Evolutionary conservation across 2,113 vertebrate species (phyloP).

Genomic region (Periophthalmodon schlosseri): DNA sequence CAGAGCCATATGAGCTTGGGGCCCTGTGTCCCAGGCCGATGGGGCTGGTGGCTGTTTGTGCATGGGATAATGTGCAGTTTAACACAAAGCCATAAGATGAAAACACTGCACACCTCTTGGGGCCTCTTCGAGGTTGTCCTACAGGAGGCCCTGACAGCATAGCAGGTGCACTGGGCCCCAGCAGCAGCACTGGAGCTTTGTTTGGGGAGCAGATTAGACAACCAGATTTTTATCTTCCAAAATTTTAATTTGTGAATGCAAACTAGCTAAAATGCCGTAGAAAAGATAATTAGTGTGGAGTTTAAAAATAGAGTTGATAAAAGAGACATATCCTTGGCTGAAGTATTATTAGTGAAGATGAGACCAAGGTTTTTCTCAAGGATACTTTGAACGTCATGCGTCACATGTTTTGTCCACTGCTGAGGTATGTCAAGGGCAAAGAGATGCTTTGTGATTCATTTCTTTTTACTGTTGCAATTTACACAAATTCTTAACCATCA

Average conservation of each 20-base stretch:
- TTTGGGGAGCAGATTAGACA: constrained; percentile 29
- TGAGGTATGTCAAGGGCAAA: constrained; percentile 51
- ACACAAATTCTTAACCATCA: constrained; percentile 25
- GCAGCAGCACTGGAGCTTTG: constrained; percentile 45
- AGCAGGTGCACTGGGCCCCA: constrained; percentile 63
- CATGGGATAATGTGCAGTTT: constrained; percentile 12
- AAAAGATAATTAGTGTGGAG: neutral
- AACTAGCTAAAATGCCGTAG: neutral
- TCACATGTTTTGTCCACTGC: constrained; percentile 55
- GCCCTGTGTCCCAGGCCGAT: neutral
- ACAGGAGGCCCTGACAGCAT: constrained; percentile 25
- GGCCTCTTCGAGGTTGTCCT: constrained; percentile 14
- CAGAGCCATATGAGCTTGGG: constrained; percentile 5
- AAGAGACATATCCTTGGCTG: constrained; percentile 40
- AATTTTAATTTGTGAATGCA: constrained; percentile 1
- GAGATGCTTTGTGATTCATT: constrained; percentile 45
- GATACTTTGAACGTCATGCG: constrained; percentile 51
- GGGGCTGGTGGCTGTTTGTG: neutral
- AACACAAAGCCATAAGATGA: constrained; percentile 28
- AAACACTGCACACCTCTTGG: constrained; percentile 27
- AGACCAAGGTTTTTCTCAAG: constrained; percentile 65
- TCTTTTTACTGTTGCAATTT: constrained; percentile 25
- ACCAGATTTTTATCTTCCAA: constrained; percentile 12
- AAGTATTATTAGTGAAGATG: constrained; percentile 43
- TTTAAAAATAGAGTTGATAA: constrained; percentile 27